Evolutionary conservation across 1,140 invertebrate species (phyloP), one percentile per base, ranked within the genome.

Genomic region (Trichonephila inaurata): DNA sequence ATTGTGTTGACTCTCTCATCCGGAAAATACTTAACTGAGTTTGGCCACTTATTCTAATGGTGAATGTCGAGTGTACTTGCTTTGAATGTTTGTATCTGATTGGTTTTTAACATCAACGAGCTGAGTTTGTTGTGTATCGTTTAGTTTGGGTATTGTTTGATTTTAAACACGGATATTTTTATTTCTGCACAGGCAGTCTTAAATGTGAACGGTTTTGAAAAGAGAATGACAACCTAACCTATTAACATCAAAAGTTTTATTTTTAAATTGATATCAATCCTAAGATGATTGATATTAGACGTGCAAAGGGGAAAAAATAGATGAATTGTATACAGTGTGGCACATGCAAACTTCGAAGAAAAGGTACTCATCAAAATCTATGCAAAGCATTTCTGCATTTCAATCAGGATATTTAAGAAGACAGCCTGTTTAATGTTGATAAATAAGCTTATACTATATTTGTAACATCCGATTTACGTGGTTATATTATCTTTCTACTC

Each of bases 1-100:
- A 44, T 60, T 85, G 21, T 86, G 51, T 92, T 86, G 82, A 86
- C 82, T 92, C 33, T 86, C 58, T 51, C 44, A 51, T 69, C 60
- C 33, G 77, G 72, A 89, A 81, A 91, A 91, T 91, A 91, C 91
- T 92, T 83, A 58, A 61, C 82, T 51, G 60, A 92, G 91, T 92
- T 92, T 92, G 62, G 91, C 91, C 82, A 92, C 91, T 86, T 87
- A 86, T 69, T 92, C 28, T 66, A 58, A 72, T 64, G 60, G 58
- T 66, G 81, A 66, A 51, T 85, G 62, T 87, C 83, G 77, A 92
- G 91, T 14, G 62, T n/a, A 24, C 91, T 92, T 87, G n/a, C 33
- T 60, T 69, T 61, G n/a, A 44, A 72, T 92, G 91, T 87, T 92
- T 92, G 82, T 92, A 92, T 92, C 91, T 1, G 44, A 77, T 72